Percentiles rank a stretch among this genome's conserved stretches.
These are phyloP conservation scores for Zeuzera pyrina DNA, from an alignment of 2,888 invertebrate species.

Conservation along the genomic window DNA sequence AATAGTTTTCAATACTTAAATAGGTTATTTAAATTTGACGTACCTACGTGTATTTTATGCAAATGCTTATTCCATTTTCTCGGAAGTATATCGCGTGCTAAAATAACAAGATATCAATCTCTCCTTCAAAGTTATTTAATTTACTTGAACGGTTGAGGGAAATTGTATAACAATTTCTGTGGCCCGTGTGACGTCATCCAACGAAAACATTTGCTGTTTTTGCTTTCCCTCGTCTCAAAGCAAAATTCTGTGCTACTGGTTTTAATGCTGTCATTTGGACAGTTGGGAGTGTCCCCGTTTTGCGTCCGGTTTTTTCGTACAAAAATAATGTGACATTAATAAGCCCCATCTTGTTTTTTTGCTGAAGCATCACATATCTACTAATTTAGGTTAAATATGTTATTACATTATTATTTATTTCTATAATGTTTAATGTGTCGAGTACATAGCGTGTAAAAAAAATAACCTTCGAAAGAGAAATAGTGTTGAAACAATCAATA, in stretches of 20 bases:
- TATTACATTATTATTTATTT: no score
- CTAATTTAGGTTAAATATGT: conserved; percentile 26
- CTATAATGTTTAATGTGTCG: no score
- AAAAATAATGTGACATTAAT: conserved; percentile 55
- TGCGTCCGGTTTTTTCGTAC: conserved; percentile 36
- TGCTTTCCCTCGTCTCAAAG: conserved; percentile 13
- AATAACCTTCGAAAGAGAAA: no score
- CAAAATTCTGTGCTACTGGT: conserved; percentile 21
- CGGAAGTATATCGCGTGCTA: no score
- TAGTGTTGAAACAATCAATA: no score
- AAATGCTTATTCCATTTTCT: no score
- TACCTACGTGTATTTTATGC: no score
- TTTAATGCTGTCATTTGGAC: conserved; percentile 54
- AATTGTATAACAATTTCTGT: conserved; percentile 1
- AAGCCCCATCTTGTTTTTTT: conserved; percentile 45
- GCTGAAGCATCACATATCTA: conserved; percentile 33
- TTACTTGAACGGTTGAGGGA: conserved; percentile 1
- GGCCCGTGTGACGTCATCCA: conserved; percentile 12
- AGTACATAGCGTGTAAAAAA: no score
- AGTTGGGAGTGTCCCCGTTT: conserved; percentile 47
- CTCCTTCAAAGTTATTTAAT: not conserved
- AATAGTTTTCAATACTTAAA: no score
- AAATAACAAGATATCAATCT: not conserved
- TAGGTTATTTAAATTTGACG: no score
- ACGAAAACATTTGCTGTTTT: conserved; percentile 14